Conservation (phyloP, 2,113 vertebrate species). For the Hipposideros armiger region DNA sequence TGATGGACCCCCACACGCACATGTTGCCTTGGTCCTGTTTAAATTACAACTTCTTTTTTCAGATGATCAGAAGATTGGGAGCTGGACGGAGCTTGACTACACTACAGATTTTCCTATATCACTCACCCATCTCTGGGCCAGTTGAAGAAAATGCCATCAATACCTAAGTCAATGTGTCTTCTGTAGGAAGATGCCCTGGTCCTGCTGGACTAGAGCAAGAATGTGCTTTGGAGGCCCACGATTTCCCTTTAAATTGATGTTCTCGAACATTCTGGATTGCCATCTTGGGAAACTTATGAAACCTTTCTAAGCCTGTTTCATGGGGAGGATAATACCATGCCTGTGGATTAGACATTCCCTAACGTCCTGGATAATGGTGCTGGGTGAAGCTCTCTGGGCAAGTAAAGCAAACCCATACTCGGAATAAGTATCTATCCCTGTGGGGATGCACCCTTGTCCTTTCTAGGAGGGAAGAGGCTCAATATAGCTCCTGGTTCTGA, state of each 20-base stretch:
- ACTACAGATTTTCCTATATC: not conserved
- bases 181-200: not conserved
- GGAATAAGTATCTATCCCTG: not conserved
- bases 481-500: not conserved
- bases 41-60: conserved; percentile 4
- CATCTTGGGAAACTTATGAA: not conserved
- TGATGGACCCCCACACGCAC: not conserved
- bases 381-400: not conserved
- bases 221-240: not conserved
- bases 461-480: not conserved
- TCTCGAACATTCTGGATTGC: not conserved
- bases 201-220: not conserved
- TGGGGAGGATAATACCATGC: not conserved
- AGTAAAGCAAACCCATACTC: not conserved
- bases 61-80: not conserved
- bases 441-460: not conserved
- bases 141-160: not conserved
- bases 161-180: not conserved
- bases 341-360: not conserved
- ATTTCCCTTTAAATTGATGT: not conserved
- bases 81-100: not conserved
- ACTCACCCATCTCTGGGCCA: not conserved
- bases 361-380: not conserved
- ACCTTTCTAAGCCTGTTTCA: not conserved
- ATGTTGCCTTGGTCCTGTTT: not conserved